Conservation (phyloP, 2,888 invertebrate species). For the Cosmia trapezina region DNA sequence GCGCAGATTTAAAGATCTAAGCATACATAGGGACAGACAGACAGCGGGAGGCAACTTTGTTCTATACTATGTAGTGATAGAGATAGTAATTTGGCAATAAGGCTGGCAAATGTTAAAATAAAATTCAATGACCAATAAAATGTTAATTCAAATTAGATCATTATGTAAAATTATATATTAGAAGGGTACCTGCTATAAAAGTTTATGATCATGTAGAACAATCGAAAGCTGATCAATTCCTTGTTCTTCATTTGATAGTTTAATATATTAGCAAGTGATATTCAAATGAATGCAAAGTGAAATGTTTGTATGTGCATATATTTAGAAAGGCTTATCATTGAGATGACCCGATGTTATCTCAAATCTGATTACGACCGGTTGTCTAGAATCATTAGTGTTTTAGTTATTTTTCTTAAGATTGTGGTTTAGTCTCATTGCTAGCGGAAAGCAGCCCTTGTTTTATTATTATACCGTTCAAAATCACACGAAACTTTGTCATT, state of each 20-base stretch:
- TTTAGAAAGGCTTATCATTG: slow-evolving; percentile 52
- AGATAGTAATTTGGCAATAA: neutral
- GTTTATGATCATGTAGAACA: slow-evolving; percentile 36
- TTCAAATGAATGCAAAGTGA: slow-evolving; percentile 43
- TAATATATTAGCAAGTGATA: slow-evolving; percentile 26
- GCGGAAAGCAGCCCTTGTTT: neutral
- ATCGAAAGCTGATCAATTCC: slow-evolving; percentile 8
- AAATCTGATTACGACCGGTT: slow-evolving; percentile 63
- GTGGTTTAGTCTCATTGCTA: slow-evolving; percentile 12
- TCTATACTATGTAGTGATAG: too few relatives aligned
- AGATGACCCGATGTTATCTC: slow-evolving; percentile 60
- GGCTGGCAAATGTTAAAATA: neutral
- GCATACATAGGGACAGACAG: too few relatives aligned
- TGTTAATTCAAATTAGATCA: slow-evolving; percentile 3
- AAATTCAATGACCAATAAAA: slow-evolving; percentile 2
- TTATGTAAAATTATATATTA: slow-evolving; percentile 7
- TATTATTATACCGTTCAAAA: neutral
- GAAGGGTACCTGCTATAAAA: slow-evolving; percentile 14
- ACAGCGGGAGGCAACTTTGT: too few relatives aligned
- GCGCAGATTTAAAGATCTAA: too few relatives aligned
- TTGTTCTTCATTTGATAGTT: neutral
- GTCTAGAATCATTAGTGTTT: slow-evolving; percentile 63
- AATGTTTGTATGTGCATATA: slow-evolving; percentile 46
- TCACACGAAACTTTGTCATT: neutral
- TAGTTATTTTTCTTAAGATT: slow-evolving; percentile 49